Conservation (phyloP, 2,113 vertebrate genomes). For the Micronycteris hirsuta region DNA sequence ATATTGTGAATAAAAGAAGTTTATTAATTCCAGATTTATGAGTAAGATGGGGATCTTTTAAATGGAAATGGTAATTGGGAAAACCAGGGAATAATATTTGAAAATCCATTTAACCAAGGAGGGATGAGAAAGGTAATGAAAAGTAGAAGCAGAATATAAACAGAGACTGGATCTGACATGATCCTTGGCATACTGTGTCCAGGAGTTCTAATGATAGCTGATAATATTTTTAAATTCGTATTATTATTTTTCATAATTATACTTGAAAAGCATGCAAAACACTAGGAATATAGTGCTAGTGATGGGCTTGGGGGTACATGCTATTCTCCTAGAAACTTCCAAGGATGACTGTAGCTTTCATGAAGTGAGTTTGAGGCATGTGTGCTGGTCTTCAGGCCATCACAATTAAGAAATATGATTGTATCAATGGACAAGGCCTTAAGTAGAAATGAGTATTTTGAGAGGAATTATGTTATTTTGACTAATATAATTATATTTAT, state of each 20-base stretch:
- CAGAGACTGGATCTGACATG: background rate
- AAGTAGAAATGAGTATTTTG: background rate
- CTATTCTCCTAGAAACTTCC: background rate
- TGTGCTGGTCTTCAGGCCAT: background rate
- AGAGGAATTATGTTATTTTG: constrained; percentile 12
- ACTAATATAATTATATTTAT: constrained; percentile 30
- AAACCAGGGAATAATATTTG: background rate
- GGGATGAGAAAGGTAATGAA: background rate
- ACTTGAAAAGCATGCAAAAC: background rate
- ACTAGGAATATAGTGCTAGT: background rate
- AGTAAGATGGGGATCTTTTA: background rate
- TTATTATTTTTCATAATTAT: background rate
- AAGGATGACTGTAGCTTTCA: background rate
- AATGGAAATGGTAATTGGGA: background rate
- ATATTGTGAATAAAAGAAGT: background rate
- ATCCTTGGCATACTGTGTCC: background rate
- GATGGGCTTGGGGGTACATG: background rate
- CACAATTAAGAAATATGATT: background rate
- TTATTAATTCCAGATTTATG: constrained; percentile 5
- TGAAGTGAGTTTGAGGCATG: background rate
- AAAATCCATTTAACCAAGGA: background rate
- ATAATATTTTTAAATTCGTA: background rate
- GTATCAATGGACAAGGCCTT: background rate
- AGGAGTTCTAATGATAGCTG: background rate
- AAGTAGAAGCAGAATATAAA: background rate